Evolutionary conservation across 1,140 invertebrate genomes (phyloP), one percentile per base, ranked within the genome.

Genomic region (Gryllus bimaculatus): DNA sequence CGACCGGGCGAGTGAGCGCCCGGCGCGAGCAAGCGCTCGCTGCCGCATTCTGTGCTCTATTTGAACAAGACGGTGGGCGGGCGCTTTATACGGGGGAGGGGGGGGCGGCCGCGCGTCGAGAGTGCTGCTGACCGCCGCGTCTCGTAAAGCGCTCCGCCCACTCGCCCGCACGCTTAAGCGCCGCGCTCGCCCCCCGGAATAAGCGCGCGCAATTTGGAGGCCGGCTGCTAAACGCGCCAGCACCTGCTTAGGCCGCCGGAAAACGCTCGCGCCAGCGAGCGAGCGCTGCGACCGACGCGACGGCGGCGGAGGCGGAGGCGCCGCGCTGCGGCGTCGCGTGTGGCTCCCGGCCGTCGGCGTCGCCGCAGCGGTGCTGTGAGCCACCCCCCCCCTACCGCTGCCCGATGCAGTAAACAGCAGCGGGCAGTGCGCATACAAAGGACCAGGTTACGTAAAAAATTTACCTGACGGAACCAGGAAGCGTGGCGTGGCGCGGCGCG

Each of bases 361-460:
- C 54, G 10, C 18, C 54, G 18, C 54, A 39, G 26, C 26, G 26
- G 26, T 39, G 26, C 26, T 18, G 18, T 18, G 54, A 13, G 54
- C 54, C 18, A 1, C 0, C 54, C 18, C 2, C 0, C 54, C 54
- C 54, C 10, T 15, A 54, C 54, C 54, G 10, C 54, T 66, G 54
- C 54, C 10, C 54, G 54, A 66, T 18, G 54, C 18, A 3, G 54
- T 66, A 66, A 66, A 66, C 54, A 66, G 54, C 54, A 18, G 18
- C 54, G 10, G 54, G 54, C 54, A 66, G 54, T 66, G 54, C 54
- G 54, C 54, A 66, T 66, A 66, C 54, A 66, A 66, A 66, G 54
- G 54, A 66, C 54, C 54, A 66, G 54, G 54, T 66, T 66, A 66
- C 54, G 54, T 66, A 66, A 66, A 66, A 66, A 66, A 66, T 66